These are phyloP conservation scores for Acanthiza pusilla DNA, from an alignment of 2,797 vertebrate genomes.

Conservation along the genomic window DNA sequence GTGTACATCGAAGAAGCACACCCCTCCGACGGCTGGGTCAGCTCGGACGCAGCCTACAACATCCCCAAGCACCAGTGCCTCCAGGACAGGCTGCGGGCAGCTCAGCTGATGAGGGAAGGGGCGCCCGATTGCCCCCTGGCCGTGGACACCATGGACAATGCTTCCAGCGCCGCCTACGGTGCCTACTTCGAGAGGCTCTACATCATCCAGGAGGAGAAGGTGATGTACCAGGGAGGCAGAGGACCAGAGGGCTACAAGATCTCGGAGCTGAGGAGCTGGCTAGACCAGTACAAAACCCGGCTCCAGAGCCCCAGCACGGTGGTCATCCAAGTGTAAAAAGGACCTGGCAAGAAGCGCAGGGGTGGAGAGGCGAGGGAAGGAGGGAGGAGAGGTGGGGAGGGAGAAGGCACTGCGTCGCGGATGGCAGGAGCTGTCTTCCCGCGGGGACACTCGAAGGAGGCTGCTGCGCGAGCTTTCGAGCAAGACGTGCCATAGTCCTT, in stretches of 20 bases:
- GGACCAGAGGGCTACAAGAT: slow-evolving; percentile 97
- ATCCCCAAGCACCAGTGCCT: slow-evolving; percentile 94
- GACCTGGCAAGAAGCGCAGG: slow-evolving; percentile 12
- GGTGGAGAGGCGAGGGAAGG: not conserved
- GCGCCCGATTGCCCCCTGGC: slow-evolving; percentile 87
- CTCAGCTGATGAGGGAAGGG: slow-evolving; percentile 84
- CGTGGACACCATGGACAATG: slow-evolving; percentile 95
- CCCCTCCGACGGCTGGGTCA: slow-evolving; percentile 96
- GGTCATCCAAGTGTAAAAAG: slow-evolving; percentile 86
- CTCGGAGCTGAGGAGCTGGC: slow-evolving; percentile 89
- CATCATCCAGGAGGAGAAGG: slow-evolving; percentile 84
- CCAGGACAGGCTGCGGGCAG: slow-evolving; percentile 90
- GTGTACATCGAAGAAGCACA: slow-evolving; percentile 98
- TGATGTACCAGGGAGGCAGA: slow-evolving; percentile 93
- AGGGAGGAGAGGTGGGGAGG: slow-evolving; percentile 1
- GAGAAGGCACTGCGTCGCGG: not conserved
- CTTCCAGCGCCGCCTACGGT: slow-evolving; percentile 94
- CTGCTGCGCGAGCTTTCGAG: slow-evolving; percentile 45
- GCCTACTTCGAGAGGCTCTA: slow-evolving; percentile 98
- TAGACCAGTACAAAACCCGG: slow-evolving; percentile 84
- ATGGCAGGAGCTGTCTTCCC: slow-evolving; percentile 15
- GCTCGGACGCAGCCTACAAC: slow-evolving; percentile 92
- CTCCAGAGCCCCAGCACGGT: slow-evolving; percentile 71
- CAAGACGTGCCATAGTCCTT: slow-evolving; percentile 55
- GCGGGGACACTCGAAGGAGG: slow-evolving; percentile 34